Evolutionary conservation across 2,113 vertebrate species (phyloP).

Genomic region (Canis aureus): DNA sequence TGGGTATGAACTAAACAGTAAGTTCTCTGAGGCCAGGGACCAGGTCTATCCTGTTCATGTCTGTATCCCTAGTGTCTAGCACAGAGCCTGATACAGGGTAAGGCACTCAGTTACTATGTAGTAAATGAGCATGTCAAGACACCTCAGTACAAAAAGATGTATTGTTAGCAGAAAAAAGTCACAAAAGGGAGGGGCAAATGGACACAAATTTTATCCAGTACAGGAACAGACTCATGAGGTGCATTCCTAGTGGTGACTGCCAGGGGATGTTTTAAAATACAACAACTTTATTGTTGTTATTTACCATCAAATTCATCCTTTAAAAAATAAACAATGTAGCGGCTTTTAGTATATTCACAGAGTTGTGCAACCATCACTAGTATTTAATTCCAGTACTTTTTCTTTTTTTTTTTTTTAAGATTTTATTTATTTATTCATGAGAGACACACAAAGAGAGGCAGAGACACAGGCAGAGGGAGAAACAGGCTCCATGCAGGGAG

Average conservation of each 20-base stretch:
- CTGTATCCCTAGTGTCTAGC: neutral
- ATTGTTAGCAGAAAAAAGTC: neutral
- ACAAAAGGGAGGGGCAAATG: neutral
- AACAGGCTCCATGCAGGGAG: too few species aligned
- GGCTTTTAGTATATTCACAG: neutral
- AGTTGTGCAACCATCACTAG: neutral
- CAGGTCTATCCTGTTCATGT: neutral
- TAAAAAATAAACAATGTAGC: neutral
- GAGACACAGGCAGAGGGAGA: too few species aligned
- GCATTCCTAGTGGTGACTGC: neutral
- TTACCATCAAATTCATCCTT: neutral
- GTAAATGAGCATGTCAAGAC: neutral
- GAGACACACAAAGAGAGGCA: too few species aligned
- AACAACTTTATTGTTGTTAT: neutral
- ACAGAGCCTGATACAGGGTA: neutral
- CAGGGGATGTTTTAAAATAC: neutral
- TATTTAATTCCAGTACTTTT: neutral
- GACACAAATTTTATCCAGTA: neutral
- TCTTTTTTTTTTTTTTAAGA: too few species aligned
- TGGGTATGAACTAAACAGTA: neutral
- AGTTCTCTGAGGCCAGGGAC: neutral
- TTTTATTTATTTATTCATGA: too few species aligned
- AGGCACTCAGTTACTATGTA: neutral
- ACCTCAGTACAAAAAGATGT: neutral
- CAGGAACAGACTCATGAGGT: neutral